Evolutionary conservation across 2,113 vertebrate genomes (phyloP).

Genomic region (Corvus moneduloides): DNA sequence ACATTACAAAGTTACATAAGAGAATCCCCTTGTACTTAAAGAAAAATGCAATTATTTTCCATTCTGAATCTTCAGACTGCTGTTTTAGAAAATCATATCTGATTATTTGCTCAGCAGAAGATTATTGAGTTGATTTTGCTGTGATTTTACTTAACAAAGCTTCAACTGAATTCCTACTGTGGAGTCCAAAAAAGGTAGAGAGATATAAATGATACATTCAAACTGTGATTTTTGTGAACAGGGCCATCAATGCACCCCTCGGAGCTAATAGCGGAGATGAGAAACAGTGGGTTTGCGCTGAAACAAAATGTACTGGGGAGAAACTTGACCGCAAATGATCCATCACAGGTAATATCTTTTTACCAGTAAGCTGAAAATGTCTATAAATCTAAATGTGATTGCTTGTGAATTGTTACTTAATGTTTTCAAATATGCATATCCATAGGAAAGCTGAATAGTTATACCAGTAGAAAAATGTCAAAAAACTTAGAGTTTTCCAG

Average conservation of each 20-base stretch:
- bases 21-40: conserved; percentile 82
- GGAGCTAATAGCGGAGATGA: conserved; percentile 99
- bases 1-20: conserved; percentile 84
- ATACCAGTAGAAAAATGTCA: conserved; percentile 40
- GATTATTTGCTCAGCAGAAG: conserved; percentile 98
- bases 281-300: conserved; percentile 99
- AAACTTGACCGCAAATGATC: conserved; percentile 94
- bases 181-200: conserved; percentile 87
- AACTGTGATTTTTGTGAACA: conserved; percentile 96
- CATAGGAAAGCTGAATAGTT: conserved; percentile 68
- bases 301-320: conserved; percentile 99
- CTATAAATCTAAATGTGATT: conserved; percentile 82
- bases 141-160: conserved; percentile 98
- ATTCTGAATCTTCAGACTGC: conserved; percentile 92
- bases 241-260: conserved; percentile 99
- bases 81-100: conserved; percentile 95
- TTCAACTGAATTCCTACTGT: conserved; percentile 89
- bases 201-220: conserved; percentile 92
- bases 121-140: conserved; percentile 98
- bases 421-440: conserved; percentile 83
- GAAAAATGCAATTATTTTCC: conserved; percentile 96
- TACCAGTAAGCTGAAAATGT: conserved; percentile 83
- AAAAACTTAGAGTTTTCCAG: conserved; percentile 53
- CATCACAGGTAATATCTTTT: conserved; percentile 94
- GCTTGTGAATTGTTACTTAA: conserved; percentile 81